Base-by-base conservation (phyloP, 2,113 vertebrate species). In the Lepidothrix coronata region DNA sequence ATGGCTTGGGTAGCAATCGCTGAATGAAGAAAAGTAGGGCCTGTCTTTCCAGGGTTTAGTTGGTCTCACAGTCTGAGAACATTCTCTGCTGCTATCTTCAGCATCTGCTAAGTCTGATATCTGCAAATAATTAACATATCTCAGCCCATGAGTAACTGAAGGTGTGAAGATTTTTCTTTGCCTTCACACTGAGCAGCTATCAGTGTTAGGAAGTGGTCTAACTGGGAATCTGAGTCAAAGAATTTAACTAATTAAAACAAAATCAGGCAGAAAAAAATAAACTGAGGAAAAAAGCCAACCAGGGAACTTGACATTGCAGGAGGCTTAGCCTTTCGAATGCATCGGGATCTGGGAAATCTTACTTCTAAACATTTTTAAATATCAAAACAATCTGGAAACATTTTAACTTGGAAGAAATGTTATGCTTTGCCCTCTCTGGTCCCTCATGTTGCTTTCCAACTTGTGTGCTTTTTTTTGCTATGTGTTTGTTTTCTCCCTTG, bases 301-400 rank as follows among this genome's bases (percentile, higher is more conserved):
- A 3, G 18, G 39, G 41, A 85, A 46, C 37, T 87, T 94, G 54
- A 80, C 35, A 9, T 89, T 78, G 57, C 46, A 78, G 51, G 48
- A 88, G 28, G 17, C 54, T 84, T 92, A 87, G 57, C 44, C 27
- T 84, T 94, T 76, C 73, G 89, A 84, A 74, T 75, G 37, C 46
- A 30, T 20, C 63, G 44, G 37, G 63, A 88, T 90, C 68, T 93
- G 83, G 61, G 44, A 96, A 84, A 58, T 68, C 73, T 65, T 90
- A 59, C 67, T 82, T 84, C 48, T 77, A 86, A 93, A 75, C 35
- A 17, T 68, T 84, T 92, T 84, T 74, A 86, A 86, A 44, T 52
- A 86, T 93, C 57, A 71, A 39, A 94, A 86, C 85, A 96, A 81
- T 92, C 92, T 96, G 96, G 90, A 94, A 96, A 25, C 73, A 63